These are phyloP conservation scores for Patella depressa DNA, from an alignment of 2,888 invertebrate species.

Conservation along the genomic window DNA sequence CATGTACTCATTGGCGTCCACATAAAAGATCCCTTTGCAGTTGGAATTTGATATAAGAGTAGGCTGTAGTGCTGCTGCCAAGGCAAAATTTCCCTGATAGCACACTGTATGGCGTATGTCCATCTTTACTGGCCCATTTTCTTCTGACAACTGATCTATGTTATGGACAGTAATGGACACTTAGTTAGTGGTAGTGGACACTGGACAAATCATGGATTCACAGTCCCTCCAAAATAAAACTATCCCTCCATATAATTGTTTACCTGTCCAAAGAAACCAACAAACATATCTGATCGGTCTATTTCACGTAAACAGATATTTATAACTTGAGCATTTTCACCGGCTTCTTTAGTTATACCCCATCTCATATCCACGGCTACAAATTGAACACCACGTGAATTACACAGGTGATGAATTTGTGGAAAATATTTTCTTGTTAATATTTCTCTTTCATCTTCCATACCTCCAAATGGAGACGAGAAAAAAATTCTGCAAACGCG, in stretches of 20 bases:
- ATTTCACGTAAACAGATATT: slow-evolving; percentile 66
- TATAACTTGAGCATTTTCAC: slow-evolving; percentile 62
- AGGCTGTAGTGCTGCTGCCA: too few species aligned
- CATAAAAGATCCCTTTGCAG: too few species aligned
- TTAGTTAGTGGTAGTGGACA: too few species aligned
- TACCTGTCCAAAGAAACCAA: slow-evolving; percentile 68
- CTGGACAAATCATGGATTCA: too few species aligned
- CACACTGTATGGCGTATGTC: too few species aligned
- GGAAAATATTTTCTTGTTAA: slow-evolving; percentile 66
- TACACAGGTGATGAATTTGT: slow-evolving; percentile 61
- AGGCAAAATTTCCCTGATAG: too few species aligned
- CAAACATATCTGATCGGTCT: slow-evolving; percentile 67
- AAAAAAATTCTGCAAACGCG: slow-evolving; percentile 62
- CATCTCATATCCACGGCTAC: slow-evolving; percentile 68
- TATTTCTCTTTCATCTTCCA: slow-evolving; percentile 69
- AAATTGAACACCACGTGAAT: slow-evolving; percentile 61
- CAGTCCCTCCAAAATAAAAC: too few species aligned
- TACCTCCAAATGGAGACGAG: slow-evolving; percentile 70
- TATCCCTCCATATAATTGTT: neutral
- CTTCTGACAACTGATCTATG: too few species aligned
- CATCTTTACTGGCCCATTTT: too few species aligned
- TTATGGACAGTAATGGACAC: too few species aligned
- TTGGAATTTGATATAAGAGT: too few species aligned
- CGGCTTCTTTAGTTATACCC: slow-evolving; percentile 67
- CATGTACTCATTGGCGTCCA: too few species aligned